Percentiles rank a stretch among this genome's conserved stretches.
Evolutionary conservation across 2,888 invertebrate genomes (phyloP).

Genomic region (Trachelus tabidus): DNA sequence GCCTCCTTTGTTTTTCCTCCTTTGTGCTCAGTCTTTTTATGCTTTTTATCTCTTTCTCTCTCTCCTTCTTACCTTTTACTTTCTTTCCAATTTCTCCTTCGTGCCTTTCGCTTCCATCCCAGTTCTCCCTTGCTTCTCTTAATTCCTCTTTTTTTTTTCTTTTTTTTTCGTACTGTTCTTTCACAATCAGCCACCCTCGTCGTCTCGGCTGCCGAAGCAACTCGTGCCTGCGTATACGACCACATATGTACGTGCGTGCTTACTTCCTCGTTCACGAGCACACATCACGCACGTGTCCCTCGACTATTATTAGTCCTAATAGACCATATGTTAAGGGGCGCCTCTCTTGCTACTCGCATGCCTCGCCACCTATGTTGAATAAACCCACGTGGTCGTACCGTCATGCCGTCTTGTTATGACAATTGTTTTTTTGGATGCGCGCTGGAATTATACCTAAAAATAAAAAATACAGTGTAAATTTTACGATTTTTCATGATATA

Average conservation of each 20-base stretch:
- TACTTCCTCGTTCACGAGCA: not conserved
- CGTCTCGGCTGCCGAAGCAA: not conserved
- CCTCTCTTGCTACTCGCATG: conserved; percentile 10
- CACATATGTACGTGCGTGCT: not conserved
- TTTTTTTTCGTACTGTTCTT: conserved; percentile 9
- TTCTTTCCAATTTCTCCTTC: no score
- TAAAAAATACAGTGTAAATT: no score
- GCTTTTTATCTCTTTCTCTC: not conserved
- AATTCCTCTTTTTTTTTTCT: conserved; percentile 11
- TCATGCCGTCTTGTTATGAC: no score
- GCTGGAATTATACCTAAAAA: no score
- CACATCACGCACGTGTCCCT: conserved; percentile 9
- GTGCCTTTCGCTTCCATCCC: not conserved
- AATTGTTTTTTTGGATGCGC: no score
- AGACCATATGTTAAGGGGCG: conserved; percentile 56
- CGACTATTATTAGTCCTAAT: conserved; percentile 63
- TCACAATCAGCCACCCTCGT: conserved; percentile 12
- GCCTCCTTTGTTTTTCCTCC: conserved; percentile 11
- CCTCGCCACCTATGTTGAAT: no score
- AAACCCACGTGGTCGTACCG: no score
- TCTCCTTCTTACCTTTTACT: not conserved
- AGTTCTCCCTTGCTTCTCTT: conserved; percentile 3
- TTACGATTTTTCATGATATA: no score
- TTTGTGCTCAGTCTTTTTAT: not conserved
- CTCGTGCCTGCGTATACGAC: no score